A percentile compares a stretch with the other conserved stretches of the same genome.
Conservation (phyloP, 2,113 vertebrate species). For the Zootoca vivipara region DNA sequence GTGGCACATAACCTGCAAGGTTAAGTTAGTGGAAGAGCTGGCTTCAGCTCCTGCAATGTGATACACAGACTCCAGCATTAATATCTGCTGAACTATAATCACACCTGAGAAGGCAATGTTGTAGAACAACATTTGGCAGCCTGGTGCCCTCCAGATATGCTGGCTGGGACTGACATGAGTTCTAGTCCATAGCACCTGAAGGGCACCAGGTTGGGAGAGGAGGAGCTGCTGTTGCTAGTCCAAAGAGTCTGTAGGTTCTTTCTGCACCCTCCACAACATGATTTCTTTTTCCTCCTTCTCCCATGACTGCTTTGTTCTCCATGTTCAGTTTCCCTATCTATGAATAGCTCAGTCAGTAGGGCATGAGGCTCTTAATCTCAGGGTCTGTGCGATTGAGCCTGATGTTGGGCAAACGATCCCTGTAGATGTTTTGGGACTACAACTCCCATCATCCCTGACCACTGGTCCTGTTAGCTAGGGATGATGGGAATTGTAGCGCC, state of each 20-base stretch:
- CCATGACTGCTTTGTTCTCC: neutral
- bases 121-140: neutral
- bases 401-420: no score
- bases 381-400: no score
- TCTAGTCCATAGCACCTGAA: no score
- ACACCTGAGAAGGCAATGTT: neutral
- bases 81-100: neutral
- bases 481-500: no score
- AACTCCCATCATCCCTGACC: no score
- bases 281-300: neutral
- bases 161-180: no score
- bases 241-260: neutral
- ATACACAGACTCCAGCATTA: neutral
- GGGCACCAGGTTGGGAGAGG: no score
- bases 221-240: neutral
- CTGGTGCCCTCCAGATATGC: no score
- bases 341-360: no score
- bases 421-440: no score
- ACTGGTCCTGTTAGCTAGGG: no score
- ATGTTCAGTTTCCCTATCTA: neutral
- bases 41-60: neutral
- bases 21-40: neutral
- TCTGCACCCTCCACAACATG: neutral
- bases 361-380: no score
- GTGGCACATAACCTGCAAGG: neutral